A percentile compares a stretch with the other conserved stretches of the same genome.
Evolutionary conservation across 2,888 invertebrate species (phyloP).

Genomic region (Tanytarsus gracilentus): DNA sequence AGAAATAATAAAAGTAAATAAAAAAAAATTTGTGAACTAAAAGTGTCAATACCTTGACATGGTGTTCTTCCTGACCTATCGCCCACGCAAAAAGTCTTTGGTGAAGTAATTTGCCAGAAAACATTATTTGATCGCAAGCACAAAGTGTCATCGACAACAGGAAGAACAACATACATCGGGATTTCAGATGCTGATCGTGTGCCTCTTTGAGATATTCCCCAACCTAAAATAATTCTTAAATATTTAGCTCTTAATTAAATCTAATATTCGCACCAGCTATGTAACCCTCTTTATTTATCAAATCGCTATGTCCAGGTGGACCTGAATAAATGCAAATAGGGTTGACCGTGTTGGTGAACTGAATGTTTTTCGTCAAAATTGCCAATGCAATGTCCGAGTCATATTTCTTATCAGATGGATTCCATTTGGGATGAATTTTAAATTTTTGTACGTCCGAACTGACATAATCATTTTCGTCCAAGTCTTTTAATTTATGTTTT

Average conservation of each 20-base stretch:
- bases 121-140: slow-evolving; percentile 45
- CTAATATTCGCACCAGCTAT: no score
- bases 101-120: slow-evolving; percentile 41
- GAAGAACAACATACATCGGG: no score
- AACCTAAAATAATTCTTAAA: no score
- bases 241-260: no score
- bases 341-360: slow-evolving; percentile 42
- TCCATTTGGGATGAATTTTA: neutral
- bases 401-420: neutral
- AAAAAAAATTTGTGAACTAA: no score
- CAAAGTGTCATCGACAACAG: slow-evolving; percentile 46
- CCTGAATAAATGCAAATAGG: slow-evolving; percentile 45
- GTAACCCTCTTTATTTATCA: no score
- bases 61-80: neutral
- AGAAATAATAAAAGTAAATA: no score
- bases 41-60: no score
- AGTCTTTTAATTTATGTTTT: neutral
- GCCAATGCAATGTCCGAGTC: slow-evolving; percentile 48
- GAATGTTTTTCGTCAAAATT: slow-evolving; percentile 43
- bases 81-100: slow-evolving; percentile 43
- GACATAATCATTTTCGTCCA: neutral
- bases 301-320: no score
- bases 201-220: no score
- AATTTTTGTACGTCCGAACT: neutral
- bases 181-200: no score